A percentile compares a stretch with the other conserved stretches of the same genome.
These are phyloP conservation scores for Perdix hodgsoniae DNA, from an alignment of 2,797 vertebrate genomes.

Conservation along the genomic window DNA sequence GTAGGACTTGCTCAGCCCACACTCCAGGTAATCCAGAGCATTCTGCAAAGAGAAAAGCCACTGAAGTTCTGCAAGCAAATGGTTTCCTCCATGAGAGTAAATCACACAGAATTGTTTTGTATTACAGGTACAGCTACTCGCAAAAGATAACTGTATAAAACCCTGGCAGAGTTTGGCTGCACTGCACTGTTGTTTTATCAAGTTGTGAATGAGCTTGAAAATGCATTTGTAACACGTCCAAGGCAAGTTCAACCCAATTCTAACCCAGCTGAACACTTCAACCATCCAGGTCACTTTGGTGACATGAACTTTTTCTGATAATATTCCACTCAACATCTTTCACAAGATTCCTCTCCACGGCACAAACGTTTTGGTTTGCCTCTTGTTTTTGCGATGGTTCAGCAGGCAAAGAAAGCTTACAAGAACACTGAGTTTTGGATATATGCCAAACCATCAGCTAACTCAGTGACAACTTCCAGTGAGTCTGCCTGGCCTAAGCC, in stretches of 20 bases:
- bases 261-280: background rate
- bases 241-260: background rate
- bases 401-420: background rate
- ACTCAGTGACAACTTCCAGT: background rate
- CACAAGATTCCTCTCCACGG: background rate
- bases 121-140: background rate
- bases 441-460: background rate
- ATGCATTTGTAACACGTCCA: background rate
- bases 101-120: background rate
- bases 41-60: conserved; percentile 76
- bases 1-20: conserved; percentile 88
- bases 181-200: background rate
- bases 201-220: background rate
- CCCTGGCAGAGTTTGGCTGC: background rate
- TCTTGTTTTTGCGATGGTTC: background rate
- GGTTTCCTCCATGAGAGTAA: background rate
- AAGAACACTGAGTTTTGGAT: background rate
- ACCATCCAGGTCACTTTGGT: background rate
- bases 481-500: too few relatives aligned
- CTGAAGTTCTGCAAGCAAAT: background rate
- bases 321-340: background rate
- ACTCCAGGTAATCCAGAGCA: conserved; percentile 82
- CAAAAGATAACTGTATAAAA: background rate
- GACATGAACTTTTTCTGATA: background rate
- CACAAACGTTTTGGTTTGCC: background rate